Base-by-base conservation (phyloP, 2,113 vertebrate species). In the Alaudala cheleensis region DNA sequence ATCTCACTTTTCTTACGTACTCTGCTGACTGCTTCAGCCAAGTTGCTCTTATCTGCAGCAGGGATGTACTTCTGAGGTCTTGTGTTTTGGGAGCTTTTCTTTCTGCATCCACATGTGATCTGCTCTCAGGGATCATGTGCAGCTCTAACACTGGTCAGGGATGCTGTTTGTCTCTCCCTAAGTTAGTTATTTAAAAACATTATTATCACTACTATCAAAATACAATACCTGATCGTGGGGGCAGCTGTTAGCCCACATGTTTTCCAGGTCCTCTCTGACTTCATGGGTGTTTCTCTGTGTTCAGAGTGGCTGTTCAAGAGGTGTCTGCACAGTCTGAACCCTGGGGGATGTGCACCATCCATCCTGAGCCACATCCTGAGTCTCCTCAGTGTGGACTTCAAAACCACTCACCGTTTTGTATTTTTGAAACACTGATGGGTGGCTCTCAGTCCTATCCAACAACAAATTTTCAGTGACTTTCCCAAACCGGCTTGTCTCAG, bases 1-100 rank as follows among this genome's bases (percentile, higher is more conserved):
- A 73, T 82, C 65, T 95, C 62, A 78, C 47, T 88, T 96, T 95
- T 65, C 80, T 54, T 71, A 51, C 2, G 1, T 66, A 3, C 12
- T 64, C 42, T 39, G 44, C 14, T 50, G 88, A 70, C 66, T 70
- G 21, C 60, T 91, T 85, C 71, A 58, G 78, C 61, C 29, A 28
- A 64, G 37, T 53, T 60, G 23, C 65, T 80, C 57, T 96, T 95
- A 81, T 81, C 93, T 95, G 69, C 40, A 91, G 62, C 62, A 73
- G 78, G 88, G 94, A 89, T 91, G 42, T 90, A 58, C 51, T 85
- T 73, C 31, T 73, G 77, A 69, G 65, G 39, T 65, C 78, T 26
- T 53, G 45, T 3, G 3, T 80, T 80, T 66, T 5, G 42, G 57
- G 74, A 44, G 85, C 37, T 93, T 81, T 81, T 86, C 53, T 71